Evolutionary conservation across 1,140 invertebrate genomes (phyloP).

Genomic region (Globodera rostochiensis): DNA sequence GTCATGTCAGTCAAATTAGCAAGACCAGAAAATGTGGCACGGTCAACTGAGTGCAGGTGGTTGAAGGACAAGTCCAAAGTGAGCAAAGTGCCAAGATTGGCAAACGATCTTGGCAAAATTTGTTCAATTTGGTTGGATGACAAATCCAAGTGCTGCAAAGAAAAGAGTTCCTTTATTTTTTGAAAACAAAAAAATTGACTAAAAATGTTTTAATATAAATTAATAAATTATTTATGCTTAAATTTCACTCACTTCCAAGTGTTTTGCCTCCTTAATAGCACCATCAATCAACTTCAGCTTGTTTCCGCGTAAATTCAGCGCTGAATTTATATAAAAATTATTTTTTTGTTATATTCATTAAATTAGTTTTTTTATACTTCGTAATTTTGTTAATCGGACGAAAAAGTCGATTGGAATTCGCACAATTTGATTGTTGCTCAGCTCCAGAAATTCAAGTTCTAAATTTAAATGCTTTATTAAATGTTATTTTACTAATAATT

Average conservation of each 20-base stretch:
- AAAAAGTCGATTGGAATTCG: conserved; percentile 21
- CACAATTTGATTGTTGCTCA: conserved; percentile 20
- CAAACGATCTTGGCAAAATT: conserved; percentile 2
- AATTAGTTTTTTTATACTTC: background rate
- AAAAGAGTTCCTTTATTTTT: background rate
- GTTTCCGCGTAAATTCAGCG: conserved; percentile 12
- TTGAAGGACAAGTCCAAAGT: conserved; percentile 14
- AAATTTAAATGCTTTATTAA: background rate
- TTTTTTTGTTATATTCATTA: background rate
- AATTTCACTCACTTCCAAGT: background rate
- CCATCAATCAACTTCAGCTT: conserved; percentile 16
- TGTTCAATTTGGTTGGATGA: conserved; percentile 28
- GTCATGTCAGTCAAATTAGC: conserved; percentile 21
- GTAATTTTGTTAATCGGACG: background rate
- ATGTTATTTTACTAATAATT: background rate
- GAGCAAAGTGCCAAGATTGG: background rate
- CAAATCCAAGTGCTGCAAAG: conserved; percentile 13
- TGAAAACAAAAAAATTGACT: background rate
- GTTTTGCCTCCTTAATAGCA: background rate
- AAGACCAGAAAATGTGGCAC: conserved; percentile 13
- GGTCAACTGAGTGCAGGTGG: conserved; percentile 2
- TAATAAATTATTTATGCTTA: background rate
- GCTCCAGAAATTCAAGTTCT: conserved; percentile 24
- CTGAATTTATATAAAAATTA: background rate
- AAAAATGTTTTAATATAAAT: background rate